phyloP scores from a whole-genome alignment of 2,797 vertebrate species.

The Aphelocoma californica region DNA sequence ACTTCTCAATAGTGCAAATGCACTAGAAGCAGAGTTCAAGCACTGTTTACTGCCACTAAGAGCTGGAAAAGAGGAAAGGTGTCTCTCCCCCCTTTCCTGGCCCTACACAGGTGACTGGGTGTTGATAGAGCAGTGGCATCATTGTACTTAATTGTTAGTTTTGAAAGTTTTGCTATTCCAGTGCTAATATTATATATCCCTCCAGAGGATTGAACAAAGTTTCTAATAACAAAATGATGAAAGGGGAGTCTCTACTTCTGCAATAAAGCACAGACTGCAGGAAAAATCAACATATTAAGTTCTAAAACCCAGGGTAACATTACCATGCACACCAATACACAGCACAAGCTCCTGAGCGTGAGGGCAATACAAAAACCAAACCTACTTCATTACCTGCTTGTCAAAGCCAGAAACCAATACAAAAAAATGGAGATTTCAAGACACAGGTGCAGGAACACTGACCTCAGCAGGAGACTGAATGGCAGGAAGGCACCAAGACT shows the following conservation, averaged over 20 bases:
- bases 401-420: not conserved
- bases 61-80: not conserved
- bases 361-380: not conserved
- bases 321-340: not conserved
- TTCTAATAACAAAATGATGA: not conserved
- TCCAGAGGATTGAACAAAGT: not conserved
- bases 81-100: no score
- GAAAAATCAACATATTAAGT: not conserved
- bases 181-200: not conserved
- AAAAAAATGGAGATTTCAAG: not conserved
- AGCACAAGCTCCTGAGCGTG: not conserved
- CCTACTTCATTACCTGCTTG: not conserved
- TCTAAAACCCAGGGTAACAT: not conserved
- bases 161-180: not conserved
- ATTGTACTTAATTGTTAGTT: fast-evolving
- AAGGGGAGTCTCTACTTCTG: not conserved
- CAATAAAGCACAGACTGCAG: not conserved
- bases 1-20: not conserved
- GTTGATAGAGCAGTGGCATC: not conserved
- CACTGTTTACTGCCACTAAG: no score
- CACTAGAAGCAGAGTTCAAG: not conserved
- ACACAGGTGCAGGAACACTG: not conserved
- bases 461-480: not conserved
- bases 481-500: not conserved
- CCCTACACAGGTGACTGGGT: no score